Evolutionary conservation across 2,797 vertebrate species (phyloP).

Genomic region (Tolypeutes matacus): DNA sequence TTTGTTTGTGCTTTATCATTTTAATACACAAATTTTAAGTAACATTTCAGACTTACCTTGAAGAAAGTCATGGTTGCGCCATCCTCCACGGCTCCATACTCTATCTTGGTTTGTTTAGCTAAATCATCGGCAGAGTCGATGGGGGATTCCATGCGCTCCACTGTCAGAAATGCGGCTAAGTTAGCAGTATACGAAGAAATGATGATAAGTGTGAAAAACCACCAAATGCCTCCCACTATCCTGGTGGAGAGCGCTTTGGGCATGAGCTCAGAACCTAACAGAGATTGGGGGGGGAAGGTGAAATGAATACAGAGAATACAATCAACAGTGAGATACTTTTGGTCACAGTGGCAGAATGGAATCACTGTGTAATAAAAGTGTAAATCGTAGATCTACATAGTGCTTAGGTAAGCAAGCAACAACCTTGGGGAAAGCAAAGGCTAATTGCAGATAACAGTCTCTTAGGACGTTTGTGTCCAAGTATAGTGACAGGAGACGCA

Average conservation of each 20-base stretch:
- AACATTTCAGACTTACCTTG: conserved; percentile 91
- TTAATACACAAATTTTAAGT: neutral
- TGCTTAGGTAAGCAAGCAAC: conserved; percentile 80
- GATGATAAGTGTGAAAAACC: conserved; percentile 99
- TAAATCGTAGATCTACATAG: conserved; percentile 74
- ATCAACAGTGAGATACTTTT: conserved; percentile 83
- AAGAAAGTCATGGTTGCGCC: conserved; percentile 99
- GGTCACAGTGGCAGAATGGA: conserved; percentile 83
- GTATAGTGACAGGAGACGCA: conserved; percentile 85
- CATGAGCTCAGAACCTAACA: conserved; percentile 99
- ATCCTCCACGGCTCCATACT: conserved; percentile 97
- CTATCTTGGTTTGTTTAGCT: conserved; percentile 99
- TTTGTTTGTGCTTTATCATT: neutral
- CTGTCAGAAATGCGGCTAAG: conserved; percentile 99
- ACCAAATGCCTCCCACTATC: conserved; percentile 99
- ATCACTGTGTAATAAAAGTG: conserved; percentile 84
- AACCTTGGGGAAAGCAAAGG: conserved; percentile 73
- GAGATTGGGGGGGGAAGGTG: conserved; percentile 90
- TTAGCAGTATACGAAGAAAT: conserved; percentile 99
- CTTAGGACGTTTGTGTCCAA: conserved; percentile 70
- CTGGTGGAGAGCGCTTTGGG: conserved; percentile 99
- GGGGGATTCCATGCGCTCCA: conserved; percentile 98
- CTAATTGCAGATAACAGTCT: conserved; percentile 69
- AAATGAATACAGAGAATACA: conserved; percentile 86
- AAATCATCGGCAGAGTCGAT: conserved; percentile 99